Percentiles rank a stretch among this genome's conserved stretches.
These are phyloP conservation scores for Cephus nigrinus DNA, from an alignment of 2,888 invertebrate genomes.

Conservation along the genomic window DNA sequence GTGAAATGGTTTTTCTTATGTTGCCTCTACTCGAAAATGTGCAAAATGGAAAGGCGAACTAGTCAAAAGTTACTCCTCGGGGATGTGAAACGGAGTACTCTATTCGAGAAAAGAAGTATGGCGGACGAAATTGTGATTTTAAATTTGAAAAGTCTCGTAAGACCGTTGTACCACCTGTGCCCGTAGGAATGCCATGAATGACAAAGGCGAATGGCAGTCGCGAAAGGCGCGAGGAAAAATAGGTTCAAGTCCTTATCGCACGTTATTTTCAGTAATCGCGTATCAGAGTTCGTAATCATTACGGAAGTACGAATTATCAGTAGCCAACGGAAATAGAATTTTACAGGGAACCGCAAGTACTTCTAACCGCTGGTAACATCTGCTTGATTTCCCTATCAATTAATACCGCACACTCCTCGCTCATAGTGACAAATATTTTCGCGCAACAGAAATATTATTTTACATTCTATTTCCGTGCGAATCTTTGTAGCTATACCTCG, in stretches of 20 bases:
- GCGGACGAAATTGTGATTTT: not conserved
- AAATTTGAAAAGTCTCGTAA: not conserved
- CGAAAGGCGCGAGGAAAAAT: not conserved
- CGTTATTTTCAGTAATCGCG: not conserved
- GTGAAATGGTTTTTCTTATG: not conserved
- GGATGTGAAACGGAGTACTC: not conserved
- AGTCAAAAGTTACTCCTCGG: not conserved
- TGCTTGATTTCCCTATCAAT: not conserved
- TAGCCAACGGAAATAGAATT: not conserved
- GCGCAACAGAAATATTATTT: not conserved
- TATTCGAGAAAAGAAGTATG: not conserved
- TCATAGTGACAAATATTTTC: not conserved
- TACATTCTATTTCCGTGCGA: not conserved
- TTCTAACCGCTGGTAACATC: not conserved
- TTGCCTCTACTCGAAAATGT: not conserved
- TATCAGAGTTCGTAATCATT: not conserved
- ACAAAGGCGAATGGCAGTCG: not conserved
- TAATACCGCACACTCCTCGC: not conserved
- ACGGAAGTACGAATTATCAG: conserved; percentile 2
- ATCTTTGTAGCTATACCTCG: not conserved
- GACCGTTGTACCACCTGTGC: not conserved
- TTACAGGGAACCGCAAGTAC: not conserved
- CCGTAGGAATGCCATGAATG: not conserved
- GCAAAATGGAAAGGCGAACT: not conserved
- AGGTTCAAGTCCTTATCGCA: not conserved